Conservation (phyloP, 2,797 vertebrate genomes). For the Manis crassicaudata region DNA sequence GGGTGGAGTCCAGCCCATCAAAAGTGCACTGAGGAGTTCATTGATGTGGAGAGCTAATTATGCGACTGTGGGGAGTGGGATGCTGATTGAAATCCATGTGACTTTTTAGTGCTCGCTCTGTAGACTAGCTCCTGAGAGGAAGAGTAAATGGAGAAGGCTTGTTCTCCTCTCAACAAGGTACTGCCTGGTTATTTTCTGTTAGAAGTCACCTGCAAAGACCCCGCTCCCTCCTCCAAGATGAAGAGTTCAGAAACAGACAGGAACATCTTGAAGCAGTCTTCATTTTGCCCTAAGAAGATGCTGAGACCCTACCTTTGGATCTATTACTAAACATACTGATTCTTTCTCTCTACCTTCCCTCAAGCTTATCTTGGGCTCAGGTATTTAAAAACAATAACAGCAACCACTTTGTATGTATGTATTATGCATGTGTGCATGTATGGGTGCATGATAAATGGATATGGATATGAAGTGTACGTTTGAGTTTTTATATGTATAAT, state of each 20-base stretch:
- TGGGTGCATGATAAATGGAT: background rate
- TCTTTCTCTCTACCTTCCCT: background rate
- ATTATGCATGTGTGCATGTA: background rate
- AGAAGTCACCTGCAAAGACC: background rate
- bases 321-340: background rate
- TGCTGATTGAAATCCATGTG: slow-evolving; percentile 60
- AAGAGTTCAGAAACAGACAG: background rate
- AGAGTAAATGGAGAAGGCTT: slow-evolving; percentile 19
- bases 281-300: background rate
- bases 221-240: background rate
- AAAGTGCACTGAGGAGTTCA: slow-evolving; percentile 65
- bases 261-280: background rate
- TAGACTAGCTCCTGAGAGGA: background rate
- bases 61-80: slow-evolving; percentile 44
- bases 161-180: background rate
- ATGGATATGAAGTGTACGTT: background rate
- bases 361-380: background rate
- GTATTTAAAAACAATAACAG: background rate
- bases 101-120: background rate
- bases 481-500: background rate
- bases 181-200: background rate
- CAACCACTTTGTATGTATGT: background rate
- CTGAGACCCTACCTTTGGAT: background rate
- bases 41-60: slow-evolving; percentile 77
- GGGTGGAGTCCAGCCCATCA: slow-evolving; percentile 67